Base-by-base conservation (phyloP, 1,140 invertebrate genomes). In the Maniola jurtina region DNA sequence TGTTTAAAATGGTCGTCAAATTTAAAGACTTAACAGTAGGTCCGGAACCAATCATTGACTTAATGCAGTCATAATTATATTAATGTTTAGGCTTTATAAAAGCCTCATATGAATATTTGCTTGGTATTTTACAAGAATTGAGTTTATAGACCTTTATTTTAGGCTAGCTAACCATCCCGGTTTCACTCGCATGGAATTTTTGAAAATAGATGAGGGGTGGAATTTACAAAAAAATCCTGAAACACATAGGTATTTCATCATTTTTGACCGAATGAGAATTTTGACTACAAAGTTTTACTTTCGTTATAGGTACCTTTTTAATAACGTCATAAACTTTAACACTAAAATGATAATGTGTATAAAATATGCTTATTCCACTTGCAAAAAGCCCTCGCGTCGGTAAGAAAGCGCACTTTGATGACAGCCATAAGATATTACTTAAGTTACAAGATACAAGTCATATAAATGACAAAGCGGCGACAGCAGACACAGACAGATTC, bases 391-490 rank as follows among this genome's bases (percentile, higher is more conserved):
- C 2, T 15, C 3, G 14, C n/a, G 4, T 64, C 58, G 64, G 64
- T 33, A 45, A 58, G 52, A 61, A 61, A 42, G 47, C 50, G 42
- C 59, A n/a, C 55, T 50, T 52, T 40, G 34, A 16, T 25, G 50
- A 61, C 65, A 48, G 33, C 33, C 9, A 40, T 57, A 57, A 67
- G 40, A 61, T 61, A 62, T 64, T 64, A 64, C 35, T 47, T 67
- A 66, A 71, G 64, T 67, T 66, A 71, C 64, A 47, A 66, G 64
- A 71, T 71, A 71, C 69, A 61, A 61, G 59, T 33, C 59, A 81
- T 81, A 84, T 73, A 83, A 86, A 86, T 81, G 80, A 81, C 80
- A 80, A 77, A 78, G 81, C 74, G 75, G 66, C 68, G 59, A 73
- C 68, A 56, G 42, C 13, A 52, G 80, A 89, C 81, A 80, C 71